Evolutionary conservation across 1,140 invertebrate species (phyloP).

Genomic region (Adoxophyes honmai): DNA sequence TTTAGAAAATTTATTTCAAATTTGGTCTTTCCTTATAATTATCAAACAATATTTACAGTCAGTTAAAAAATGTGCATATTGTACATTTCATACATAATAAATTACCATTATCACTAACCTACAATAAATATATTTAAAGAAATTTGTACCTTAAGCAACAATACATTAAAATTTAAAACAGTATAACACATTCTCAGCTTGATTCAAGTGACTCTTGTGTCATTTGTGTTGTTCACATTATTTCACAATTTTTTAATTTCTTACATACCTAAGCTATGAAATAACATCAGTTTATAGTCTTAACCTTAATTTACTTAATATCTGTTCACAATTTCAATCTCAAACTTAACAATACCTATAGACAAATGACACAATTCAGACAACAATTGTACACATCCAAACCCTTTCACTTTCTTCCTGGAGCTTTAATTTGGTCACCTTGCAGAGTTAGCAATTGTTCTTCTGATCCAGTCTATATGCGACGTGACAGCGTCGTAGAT

Average conservation of each 20-base stretch:
- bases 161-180: slow-evolving; percentile 8
- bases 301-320: neutral
- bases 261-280: too few relatives aligned
- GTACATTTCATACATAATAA: slow-evolving; percentile 28
- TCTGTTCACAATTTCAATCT: neutral
- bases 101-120: slow-evolving; percentile 29
- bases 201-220: too few relatives aligned
- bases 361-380: slow-evolving; percentile 10
- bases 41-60: slow-evolving; percentile 45
- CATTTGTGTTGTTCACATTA: too few relatives aligned
- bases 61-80: slow-evolving; percentile 25
- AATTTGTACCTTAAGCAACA: slow-evolving; percentile 10
- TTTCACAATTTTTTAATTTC: too few relatives aligned
- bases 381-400: neutral
- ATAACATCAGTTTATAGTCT: too few relatives aligned
- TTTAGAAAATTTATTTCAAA: slow-evolving; percentile 2
- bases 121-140: slow-evolving; percentile 13
- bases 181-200: neutral
- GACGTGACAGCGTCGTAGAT: slow-evolving; percentile 89
- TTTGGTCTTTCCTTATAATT: slow-evolving; percentile 14
- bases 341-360: slow-evolving; percentile 12
- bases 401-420: neutral
- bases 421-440: slow-evolving; percentile 42
- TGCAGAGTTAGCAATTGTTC: slow-evolving; percentile 78
- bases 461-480: slow-evolving; percentile 88